Base-by-base conservation (phyloP, 2,888 invertebrate species). In the Heterodera filipjevi region DNA sequence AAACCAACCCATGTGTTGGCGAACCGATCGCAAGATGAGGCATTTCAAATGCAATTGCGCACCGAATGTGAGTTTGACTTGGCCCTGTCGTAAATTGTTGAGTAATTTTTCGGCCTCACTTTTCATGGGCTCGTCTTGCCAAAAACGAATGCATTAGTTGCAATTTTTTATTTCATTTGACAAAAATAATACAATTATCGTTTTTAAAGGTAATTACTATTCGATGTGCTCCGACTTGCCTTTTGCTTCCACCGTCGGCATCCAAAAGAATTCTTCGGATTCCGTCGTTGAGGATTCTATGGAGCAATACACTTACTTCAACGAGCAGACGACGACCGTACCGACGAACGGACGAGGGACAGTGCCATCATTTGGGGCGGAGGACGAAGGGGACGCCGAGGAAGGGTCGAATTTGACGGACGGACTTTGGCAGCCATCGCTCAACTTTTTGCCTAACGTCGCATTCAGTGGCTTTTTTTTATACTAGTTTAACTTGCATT, bases 1-100 rank as follows among this genome's bases (percentile, higher is more conserved):
- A 81, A 82, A 19, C 87, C 87, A 1, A 82, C 85, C 5, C 82
- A 81, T 32, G 84, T 87, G 32, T 76, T 87, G 14, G 83, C 79
- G 1, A 85, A 84, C 70, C 77, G 77, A 53, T 79, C 82, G 39
- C 86, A 86, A 70, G 86, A 86, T 76, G 72, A 83, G 12, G 76
- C 78, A 30, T 82, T 84, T 39, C 78, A 86, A 35, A 82, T 71
- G 33, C 59, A 44, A 10, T 32, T 81, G 27, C 77, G 81, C 27
- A 49, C 46, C 27, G 53, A 77, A 68, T 81, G 81, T 81, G 77
- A 32, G 74, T 46, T 49, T 66, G 35, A 22, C n/a, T 22, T 22
- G n/a, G 27, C 14, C 19, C n/a, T n/a, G n/a, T n/a, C n/a, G n/a
- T n/a, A n/a, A n/a, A n/a, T n/a, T n/a, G n/a, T n/a, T n/a, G n/a